Evolutionary conservation across 2,888 invertebrate genomes (phyloP).

Genomic region (Dryocosmus kuriphilus): DNA sequence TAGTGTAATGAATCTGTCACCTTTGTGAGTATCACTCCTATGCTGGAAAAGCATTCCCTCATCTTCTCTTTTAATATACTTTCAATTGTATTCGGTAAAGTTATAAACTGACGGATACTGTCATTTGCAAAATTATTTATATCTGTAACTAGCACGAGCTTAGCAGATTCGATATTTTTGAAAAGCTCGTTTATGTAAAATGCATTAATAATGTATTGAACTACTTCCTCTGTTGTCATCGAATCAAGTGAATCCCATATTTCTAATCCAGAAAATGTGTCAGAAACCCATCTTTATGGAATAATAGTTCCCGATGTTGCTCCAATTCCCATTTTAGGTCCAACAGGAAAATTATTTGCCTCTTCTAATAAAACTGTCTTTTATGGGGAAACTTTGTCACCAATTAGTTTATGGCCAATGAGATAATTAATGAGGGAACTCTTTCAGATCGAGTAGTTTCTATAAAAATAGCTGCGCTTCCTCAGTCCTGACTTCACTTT

Average conservation of each 20-base stretch:
- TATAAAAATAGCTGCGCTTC: not conserved
- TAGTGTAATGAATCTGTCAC: constrained; percentile 22
- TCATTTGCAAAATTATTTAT: not conserved
- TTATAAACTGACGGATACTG: not conserved
- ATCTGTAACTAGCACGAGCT: constrained; percentile 36
- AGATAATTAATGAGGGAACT: not conserved
- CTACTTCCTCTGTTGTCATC: not conserved
- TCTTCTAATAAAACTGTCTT: too few species aligned
- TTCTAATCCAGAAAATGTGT: not conserved
- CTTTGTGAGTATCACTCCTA: constrained; percentile 31
- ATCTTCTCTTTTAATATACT: constrained; percentile 3
- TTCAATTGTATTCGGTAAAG: not conserved
- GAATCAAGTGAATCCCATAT: not conserved
- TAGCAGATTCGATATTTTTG: constrained; percentile 34
- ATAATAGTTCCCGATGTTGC: not conserved
- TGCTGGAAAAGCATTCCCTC: constrained; percentile 4
- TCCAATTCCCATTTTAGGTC: not conserved
- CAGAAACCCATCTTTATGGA: not conserved
- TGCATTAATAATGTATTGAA: not conserved
- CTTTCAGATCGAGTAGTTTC: not conserved
- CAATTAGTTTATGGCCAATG: not conserved
- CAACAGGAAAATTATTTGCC: not conserved
- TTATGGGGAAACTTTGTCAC: not conserved
- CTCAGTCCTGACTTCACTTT: not conserved
- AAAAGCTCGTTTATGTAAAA: not conserved